These are phyloP conservation scores for Dipus sagitta DNA, from an alignment of 2,797 vertebrate species.

Conservation along the genomic window DNA sequence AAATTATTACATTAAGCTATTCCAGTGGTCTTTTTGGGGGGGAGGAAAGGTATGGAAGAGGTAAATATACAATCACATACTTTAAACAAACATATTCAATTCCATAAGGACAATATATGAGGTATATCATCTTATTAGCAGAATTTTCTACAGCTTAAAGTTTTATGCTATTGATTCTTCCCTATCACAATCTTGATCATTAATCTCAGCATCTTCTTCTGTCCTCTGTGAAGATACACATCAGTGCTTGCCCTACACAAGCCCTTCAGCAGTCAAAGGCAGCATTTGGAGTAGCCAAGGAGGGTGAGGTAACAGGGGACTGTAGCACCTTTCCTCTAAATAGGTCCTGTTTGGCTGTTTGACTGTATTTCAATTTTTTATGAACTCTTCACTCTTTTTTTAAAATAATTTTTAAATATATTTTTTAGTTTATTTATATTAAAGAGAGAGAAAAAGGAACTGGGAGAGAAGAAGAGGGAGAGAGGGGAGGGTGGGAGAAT, in stretches of 20 bases:
- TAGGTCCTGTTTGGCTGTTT: background rate
- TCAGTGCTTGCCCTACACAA: background rate
- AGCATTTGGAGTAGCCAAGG: background rate
- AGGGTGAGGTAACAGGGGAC: fast-evolving
- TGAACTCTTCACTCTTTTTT: background rate
- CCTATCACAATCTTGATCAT: constrained; percentile 16
- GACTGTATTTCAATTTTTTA: constrained; percentile 37
- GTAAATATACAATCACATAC: background rate
- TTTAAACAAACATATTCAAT: background rate
- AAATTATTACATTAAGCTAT: background rate
- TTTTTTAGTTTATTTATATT: too few relatives aligned
- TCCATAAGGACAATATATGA: background rate
- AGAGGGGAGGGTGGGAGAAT: too few relatives aligned
- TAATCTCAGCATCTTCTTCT: background rate
- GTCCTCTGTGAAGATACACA: background rate
- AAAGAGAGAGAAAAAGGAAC: too few relatives aligned
- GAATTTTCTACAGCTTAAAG: background rate
- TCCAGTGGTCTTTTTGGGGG: background rate
- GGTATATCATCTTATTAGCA: background rate
- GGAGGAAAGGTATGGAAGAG: background rate
- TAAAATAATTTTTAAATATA: too few relatives aligned
- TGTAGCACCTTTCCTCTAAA: background rate
- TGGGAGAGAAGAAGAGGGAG: too few relatives aligned
- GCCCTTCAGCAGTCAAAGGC: background rate
- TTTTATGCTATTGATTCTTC: background rate